Evolutionary conservation across 2,113 vertebrate species (phyloP), one percentile per base, ranked within the genome.

Genomic region (Phalacrocorax brasilianus): DNA sequence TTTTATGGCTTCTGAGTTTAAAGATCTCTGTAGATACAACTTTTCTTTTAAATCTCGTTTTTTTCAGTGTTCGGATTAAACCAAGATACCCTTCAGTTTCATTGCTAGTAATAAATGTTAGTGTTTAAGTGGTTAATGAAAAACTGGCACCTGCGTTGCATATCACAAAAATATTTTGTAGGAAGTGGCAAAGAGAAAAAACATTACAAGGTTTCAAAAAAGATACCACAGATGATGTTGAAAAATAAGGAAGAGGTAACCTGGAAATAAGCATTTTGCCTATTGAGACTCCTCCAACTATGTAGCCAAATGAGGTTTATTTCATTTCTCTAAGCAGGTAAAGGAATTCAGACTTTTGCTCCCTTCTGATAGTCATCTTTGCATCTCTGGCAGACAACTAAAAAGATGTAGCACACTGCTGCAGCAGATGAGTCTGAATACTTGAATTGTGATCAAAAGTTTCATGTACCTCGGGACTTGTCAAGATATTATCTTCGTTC

Each of bases 381-480:
- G 63, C 67, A 17, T 52, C 66, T 92, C 77, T 78, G 81, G 63
- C 56, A 92, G 65, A 56, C 0, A 6, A 53, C 58, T 87, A 32
- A 45, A 75, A 75, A 56, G 28, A 61, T 56, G 42, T 65, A 27
- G 45, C 38, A 75, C 55, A 23, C 35, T 88, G 45, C 77, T 88
- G 78, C 59, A 85, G 68, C 12, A 4, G 50, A 40, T 63, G 58
- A 86, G 52, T 70, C 76, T 1, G 9, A 74, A 91, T 92, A 66
- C 71, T 91, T 96, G 92, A 90, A 79, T 14, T 58, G 52, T 82
- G 83, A 93, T 93, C 71, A 91, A 65, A 96, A 86, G 47, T 26
- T 91, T 80, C 32, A 4, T 6, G 1, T 83, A 56, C 50, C 78
- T 95, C 74, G 70, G 49, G 68, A 44, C 59, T 75, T 92, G 24